Base-by-base conservation (phyloP, 2,113 vertebrate species). In the Apus apus region DNA sequence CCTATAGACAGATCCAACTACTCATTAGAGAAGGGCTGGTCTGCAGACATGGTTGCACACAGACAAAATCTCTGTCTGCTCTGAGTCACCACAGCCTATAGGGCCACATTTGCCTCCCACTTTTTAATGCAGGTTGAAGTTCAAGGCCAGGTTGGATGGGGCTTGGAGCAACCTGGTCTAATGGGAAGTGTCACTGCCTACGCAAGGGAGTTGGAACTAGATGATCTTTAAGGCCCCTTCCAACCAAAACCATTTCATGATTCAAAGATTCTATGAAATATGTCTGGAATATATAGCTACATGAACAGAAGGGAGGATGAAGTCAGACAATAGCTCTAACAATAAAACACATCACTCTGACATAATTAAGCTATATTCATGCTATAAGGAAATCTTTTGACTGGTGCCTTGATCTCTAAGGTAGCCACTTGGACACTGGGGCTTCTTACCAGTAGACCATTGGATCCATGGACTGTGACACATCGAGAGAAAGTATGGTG, bases 401-500 rank as follows among this genome's bases (percentile, higher is more conserved):
- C 43, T n/a, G n/a, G 36, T 86, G 29, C n/a, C 40, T 86, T 34
- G 25, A 60, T 79, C 21, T 43, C 7, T 20, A n/a, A 87, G 29
- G 43, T 25, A 94, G 64, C 14, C 34, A 50, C 3, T 34, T 22
- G 93, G 64, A 15, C n/a, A 46, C 4, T 38, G 11, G 54, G 9
- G 50, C 4, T 77, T 85, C 99, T 99, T 96, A 99, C 99, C 99
- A 99, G 94, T n/a, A 99, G 97, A 27, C 99, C 99, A 1, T 99
- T 99, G 97, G 99, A 98, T 84, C 98, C 99, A 2, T 99, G 99
- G 83, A 99, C 97, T 0, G 99, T 99, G 79, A 99, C 97, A 0
- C 99, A 99, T 93, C 99, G 99, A 23, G 99, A 99, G 97, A 99
- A 99, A 20, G 99, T 98, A 79, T 99, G 98, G 95, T 99, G 99